Evolutionary conservation across 2,113 vertebrate species (phyloP), one percentile per base, ranked within the genome.

Genomic region (Phalacrocorax brasilianus): DNA sequence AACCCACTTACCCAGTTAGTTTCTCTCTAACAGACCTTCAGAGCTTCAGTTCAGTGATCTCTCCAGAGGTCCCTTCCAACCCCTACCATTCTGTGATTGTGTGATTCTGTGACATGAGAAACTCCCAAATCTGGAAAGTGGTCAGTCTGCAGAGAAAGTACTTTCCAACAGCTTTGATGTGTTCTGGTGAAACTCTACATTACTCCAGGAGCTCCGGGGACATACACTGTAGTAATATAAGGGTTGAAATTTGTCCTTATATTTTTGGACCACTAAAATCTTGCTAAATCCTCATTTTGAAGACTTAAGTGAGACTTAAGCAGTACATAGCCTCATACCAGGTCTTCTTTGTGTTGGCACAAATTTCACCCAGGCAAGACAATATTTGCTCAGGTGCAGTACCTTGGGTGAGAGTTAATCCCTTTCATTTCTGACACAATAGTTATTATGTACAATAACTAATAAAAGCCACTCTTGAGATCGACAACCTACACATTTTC

Each of bases 381-480:
- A 96, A 93, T 97, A 97, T 97, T 97, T 97, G 95, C 93, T 97
- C 97, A 97, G 97, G 97, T 97, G 97, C 96, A 87, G 74, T 91
- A 97, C 89, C 93, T 95, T 97, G 87, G 92, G 80, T 97, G 91
- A 96, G 91, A 95, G 82, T 93, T 97, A 97, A 97, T 97, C 96
- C 95, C 96, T 95, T 94, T 97, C 95, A 96, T 96, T 97, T 97
- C 94, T 97, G 95, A 97, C 96, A 96, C 94, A 97, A 97, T 95
- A 96, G 89, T 96, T 92, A 92, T 96, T 97, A 95, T 96, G 94
- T 96, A 93, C 75, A 87, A 88, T 93, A 95, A 92, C 95, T 95
- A 96, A 95, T 96, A 97, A 97, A 96, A 95, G 89, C 84, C 89
- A 96, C 76, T 95, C 93, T 95, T 65, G 67, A 97, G 95, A 96